phyloP scores from a whole-genome alignment of 2,797 vertebrate genomes.

The Sebastes minor region DNA sequence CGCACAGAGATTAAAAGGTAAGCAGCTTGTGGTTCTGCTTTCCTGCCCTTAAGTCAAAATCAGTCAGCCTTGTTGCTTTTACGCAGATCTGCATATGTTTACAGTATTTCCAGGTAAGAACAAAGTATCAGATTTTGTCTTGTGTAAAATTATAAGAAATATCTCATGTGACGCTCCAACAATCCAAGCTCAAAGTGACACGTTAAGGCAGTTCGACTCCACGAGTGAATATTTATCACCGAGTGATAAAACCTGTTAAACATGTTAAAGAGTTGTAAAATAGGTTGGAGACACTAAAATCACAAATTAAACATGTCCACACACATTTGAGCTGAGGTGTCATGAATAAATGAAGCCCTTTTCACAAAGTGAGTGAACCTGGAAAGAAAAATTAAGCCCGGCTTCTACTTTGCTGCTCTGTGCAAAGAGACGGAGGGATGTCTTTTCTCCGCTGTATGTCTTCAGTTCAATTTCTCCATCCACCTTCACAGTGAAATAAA shows the following conservation, averaged over 20 bases:
- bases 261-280: not conserved
- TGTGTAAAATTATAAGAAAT: not conserved
- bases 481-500: conserved; percentile 9
- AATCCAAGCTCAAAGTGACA: not conserved
- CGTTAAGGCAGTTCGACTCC: not conserved
- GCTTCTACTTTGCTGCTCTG: not conserved
- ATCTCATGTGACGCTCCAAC: not conserved
- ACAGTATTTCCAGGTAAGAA: not conserved
- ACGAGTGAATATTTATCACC: not conserved
- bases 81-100: not conserved
- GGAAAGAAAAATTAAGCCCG: conserved; percentile 19
- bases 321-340: not conserved
- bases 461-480: conserved; percentile 6
- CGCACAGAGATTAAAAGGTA: not conserved
- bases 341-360: not conserved
- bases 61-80: not conserved
- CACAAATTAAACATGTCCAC: not conserved
- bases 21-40: not conserved
- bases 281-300: not conserved
- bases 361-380: not conserved
- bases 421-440: conserved; percentile 1
- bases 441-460: conserved; percentile 1
- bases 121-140: not conserved
- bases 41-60: not conserved
- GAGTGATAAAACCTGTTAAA: not conserved